These are phyloP conservation scores for Rhamphomyia laevipes DNA, from an alignment of 2,888 invertebrate genomes.

Conservation along the genomic window DNA sequence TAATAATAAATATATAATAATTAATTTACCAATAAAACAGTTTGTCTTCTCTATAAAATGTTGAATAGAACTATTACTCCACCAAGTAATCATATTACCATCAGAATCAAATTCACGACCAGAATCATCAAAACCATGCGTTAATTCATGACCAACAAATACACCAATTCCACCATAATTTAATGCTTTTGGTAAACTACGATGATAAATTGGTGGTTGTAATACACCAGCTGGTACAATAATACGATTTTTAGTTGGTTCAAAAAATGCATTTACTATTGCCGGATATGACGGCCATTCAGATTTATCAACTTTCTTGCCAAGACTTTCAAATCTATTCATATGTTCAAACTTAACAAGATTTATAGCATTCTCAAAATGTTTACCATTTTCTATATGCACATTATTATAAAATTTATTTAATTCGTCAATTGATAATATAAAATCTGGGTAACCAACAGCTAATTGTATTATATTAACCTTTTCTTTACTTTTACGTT, in stretches of 20 bases:
- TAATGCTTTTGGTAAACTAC: constrained; percentile 54
- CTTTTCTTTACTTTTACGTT: constrained; percentile 68
- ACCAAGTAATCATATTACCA: constrained; percentile 18
- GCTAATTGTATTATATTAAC: constrained; percentile 83
- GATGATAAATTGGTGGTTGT: constrained; percentile 82
- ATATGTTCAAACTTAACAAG: constrained; percentile 62
- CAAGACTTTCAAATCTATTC: constrained; percentile 52
- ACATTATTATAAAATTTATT: constrained; percentile 73
- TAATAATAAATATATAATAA: too few relatives aligned
- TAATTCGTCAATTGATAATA: constrained; percentile 60
- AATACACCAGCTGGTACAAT: constrained; percentile 90
- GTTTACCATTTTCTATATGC: constrained; percentile 51
- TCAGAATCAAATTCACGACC: constrained; percentile 16
- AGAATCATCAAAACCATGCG: constrained; percentile 19
- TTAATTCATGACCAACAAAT: constrained; percentile 20
- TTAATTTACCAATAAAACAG: constrained; percentile 11
- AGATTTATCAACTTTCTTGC: constrained; percentile 57
- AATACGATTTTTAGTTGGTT: constrained; percentile 81
- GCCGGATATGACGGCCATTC: constrained; percentile 77
- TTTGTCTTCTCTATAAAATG: constrained; percentile 15
- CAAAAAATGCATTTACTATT: constrained; percentile 80
- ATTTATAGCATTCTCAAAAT: constrained; percentile 61
- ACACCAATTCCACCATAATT: constrained; percentile 20
- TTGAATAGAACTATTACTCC: constrained; percentile 15
- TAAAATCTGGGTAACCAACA: constrained; percentile 89